phyloP scores from a whole-genome alignment of 2,113 vertebrate species.

The Mesitornis unicolor region DNA sequence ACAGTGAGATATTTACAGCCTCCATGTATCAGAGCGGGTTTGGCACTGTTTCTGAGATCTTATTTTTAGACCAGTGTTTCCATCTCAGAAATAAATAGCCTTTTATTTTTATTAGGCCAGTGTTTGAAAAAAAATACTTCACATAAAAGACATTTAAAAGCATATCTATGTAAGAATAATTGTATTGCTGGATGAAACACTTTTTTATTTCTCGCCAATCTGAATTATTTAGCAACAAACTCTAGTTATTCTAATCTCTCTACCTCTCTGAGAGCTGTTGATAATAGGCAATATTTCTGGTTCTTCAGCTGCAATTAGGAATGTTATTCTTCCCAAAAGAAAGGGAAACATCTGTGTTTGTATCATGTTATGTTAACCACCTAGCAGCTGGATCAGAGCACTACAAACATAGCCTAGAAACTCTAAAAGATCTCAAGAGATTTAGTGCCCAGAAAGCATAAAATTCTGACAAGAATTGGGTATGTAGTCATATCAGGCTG shows the following conservation, averaged over 20 bases:
- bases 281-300: background rate
- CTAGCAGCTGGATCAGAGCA: background rate
- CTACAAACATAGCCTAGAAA: background rate
- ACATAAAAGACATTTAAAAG: background rate
- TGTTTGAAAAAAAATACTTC: background rate
- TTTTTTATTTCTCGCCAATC: background rate
- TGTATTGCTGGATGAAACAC: background rate
- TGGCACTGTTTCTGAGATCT: background rate
- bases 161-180: background rate
- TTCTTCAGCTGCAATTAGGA: background rate
- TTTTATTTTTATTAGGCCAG: background rate
- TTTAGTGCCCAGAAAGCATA: background rate
- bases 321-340: constrained; percentile 2
- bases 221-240: background rate
- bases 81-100: background rate
- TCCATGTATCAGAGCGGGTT: background rate
- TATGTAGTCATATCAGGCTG: background rate
- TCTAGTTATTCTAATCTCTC: background rate
- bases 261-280: background rate
- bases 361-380: background rate
- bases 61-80: background rate
- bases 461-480: background rate
- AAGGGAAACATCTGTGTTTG: constrained; percentile 41
- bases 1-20: background rate
- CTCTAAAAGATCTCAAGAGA: background rate